Evolutionary conservation across 92 coral and sea anemone genomes (phyloP).

Genomic region (Isaurus tuberculatus): DNA sequence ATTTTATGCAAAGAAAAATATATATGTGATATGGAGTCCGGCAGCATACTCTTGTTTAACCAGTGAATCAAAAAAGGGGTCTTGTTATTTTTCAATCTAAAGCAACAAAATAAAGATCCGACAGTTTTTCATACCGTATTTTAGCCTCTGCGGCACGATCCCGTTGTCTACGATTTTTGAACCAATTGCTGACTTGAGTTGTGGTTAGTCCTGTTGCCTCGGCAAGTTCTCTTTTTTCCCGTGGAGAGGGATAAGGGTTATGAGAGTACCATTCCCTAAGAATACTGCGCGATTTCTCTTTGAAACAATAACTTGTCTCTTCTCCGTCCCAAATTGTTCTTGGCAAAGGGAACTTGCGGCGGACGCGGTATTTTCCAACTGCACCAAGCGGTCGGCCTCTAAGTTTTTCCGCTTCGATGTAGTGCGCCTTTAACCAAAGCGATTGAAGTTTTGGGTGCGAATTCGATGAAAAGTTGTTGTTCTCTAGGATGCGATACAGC

Average conservation of each 20-base stretch:
- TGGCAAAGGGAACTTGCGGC: constrained; percentile 99
- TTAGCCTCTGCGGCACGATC: constrained; percentile 99
- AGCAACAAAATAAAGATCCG: background rate
- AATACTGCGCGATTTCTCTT: constrained; percentile 97
- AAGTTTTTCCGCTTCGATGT: constrained; percentile 98
- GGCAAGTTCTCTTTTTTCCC: constrained; percentile 98
- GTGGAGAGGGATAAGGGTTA: constrained; percentile 99
- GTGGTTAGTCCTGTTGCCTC: constrained; percentile 99
- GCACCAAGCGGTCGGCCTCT: constrained; percentile 99
- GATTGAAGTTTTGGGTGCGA: constrained; percentile 99
- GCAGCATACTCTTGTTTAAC: background rate
- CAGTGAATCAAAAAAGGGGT: background rate
- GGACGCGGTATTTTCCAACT: constrained; percentile 98
- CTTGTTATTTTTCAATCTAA: background rate
- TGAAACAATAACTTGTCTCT: constrained; percentile 99
- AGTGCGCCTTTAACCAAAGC: constrained; percentile 99
- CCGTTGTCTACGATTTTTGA: constrained; percentile 98
- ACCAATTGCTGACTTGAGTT: constrained; percentile 99
- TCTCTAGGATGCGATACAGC: constrained; percentile 97
- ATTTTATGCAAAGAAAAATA: constrained; percentile 21
- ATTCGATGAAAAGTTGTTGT: constrained; percentile 91
- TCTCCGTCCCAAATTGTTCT: constrained; percentile 99
- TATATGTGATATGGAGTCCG: constrained; percentile 19
- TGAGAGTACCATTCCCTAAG: constrained; percentile 99
- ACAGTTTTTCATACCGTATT: constrained; percentile 78